Base-by-base conservation (phyloP, 2,797 vertebrate genomes). In the Cuniculus paca region DNA sequence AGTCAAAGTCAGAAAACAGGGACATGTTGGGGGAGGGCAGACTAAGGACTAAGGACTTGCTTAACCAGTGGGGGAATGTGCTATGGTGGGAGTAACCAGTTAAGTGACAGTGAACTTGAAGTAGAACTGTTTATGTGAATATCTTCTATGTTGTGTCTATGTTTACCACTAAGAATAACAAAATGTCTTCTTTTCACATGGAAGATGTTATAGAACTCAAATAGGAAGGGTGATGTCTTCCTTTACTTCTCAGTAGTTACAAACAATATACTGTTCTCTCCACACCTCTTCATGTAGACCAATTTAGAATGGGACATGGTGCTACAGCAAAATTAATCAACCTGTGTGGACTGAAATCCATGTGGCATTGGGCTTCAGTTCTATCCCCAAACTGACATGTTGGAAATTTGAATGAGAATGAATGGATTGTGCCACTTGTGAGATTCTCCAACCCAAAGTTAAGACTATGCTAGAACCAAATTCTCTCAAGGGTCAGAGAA, bases 171-270 rank as follows among this genome's bases (percentile, higher is more conserved):
- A 93, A 91, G 54, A 86, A 58, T 78, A 79, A 81, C 34, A 74
- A 77, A 95, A 87, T 74, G 45, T n/a, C 75, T 28, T 94, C 31
- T 45, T 34, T 56, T 90, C 61, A 85, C 42, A 54, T 31, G 3
- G 36, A 79, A 88, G 72, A 39, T 79, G 45, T 42, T 72, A 16
- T 7, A 74, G 65, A 48, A 39, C 54, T 95, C 48, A 60, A 2
- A 28, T 75, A 26, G 48, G 42, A 81, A 80, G 36, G 42, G 77
- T 70, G 28, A 45, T 61, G 52, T 77, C 78, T 91, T 65, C 31
- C 42, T 74, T 88, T 79, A 80, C 88, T 92, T 94, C 91, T 54
- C 31, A 74, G 34, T 42, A 90, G 54, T 93, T 65, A 56, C n/a
- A 45, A 68, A 78, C 34, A 95, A n/a, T 81, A 68, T 89, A 78